phyloP scores from a whole-genome alignment of 2,797 vertebrate genomes.

The Malacoraja senta region DNA sequence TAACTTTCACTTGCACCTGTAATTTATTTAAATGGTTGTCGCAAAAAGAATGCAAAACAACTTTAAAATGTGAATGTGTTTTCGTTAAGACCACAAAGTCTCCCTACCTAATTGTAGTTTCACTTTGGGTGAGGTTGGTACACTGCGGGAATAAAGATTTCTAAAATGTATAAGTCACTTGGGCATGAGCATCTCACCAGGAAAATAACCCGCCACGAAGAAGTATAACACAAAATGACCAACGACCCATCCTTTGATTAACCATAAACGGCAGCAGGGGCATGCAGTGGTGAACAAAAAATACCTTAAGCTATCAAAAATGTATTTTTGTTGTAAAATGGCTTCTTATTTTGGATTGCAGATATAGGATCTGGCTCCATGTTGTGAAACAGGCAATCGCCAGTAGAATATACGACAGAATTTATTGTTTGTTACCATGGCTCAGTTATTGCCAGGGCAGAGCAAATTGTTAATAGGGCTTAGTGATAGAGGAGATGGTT shows the following conservation, averaged over 20 bases:
- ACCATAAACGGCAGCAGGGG: not conserved
- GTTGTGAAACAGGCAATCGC: not conserved
- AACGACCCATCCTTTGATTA: not conserved
- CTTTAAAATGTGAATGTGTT: not conserved
- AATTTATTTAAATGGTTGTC: not conserved
- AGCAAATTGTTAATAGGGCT: not conserved
- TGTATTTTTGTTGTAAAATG: not conserved
- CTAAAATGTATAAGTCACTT: not conserved
- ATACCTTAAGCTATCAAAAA: not conserved
- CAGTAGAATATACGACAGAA: not conserved
- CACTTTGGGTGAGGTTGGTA: not conserved
- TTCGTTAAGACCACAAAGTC: not conserved
- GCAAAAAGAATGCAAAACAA: not conserved
- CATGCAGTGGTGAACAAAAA: not conserved
- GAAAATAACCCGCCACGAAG: not conserved
- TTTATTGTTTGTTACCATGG: not conserved
- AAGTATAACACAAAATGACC: not conserved
- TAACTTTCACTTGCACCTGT: not conserved
- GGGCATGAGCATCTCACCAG: not conserved
- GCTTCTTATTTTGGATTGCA: not conserved
- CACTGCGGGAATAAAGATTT: not conserved
- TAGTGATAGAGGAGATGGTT: not conserved
- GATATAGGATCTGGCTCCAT: not conserved
- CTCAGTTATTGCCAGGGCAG: not conserved
- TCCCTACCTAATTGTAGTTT: not conserved